phyloP scores from a whole-genome alignment of 2,797 vertebrate species.

The Sebastes cheni region DNA sequence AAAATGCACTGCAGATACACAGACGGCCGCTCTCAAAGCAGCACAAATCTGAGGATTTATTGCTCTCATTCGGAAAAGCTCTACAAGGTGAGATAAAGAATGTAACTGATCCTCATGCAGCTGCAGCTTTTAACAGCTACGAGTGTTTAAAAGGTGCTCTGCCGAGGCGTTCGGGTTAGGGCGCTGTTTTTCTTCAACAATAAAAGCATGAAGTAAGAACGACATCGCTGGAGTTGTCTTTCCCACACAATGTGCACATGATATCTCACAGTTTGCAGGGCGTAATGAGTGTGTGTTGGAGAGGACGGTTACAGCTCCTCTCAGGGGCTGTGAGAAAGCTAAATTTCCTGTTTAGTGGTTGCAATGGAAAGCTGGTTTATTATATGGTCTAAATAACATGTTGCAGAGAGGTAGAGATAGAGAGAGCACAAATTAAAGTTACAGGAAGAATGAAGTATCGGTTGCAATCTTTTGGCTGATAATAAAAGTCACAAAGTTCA shows the following conservation, averaged over 20 bases:
- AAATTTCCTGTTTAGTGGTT: conserved; percentile 24
- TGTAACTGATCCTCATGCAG: conserved; percentile 73
- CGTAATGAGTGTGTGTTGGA: conserved; percentile 1
- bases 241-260: conserved; percentile 28
- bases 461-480: conserved; percentile 48
- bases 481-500: conserved; percentile 33
- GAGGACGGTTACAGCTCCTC: background rate
- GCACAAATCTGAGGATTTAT: conserved; percentile 56
- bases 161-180: conserved; percentile 31
- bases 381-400: background rate
- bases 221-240: conserved; percentile 61
- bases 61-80: conserved; percentile 48
- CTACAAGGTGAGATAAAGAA: conserved; percentile 75
- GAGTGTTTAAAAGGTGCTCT: conserved; percentile 62
- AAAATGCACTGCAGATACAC: conserved; percentile 11
- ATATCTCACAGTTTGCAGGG: conserved; percentile 11
- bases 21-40: conserved; percentile 27
- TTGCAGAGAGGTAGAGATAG: background rate
- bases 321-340: conserved; percentile 6
- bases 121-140: conserved; percentile 61
- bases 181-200: conserved; percentile 65
- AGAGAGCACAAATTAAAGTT: conserved; percentile 21
- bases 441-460: conserved; percentile 48
- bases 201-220: conserved; percentile 56
- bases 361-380: conserved; percentile 17